Base-by-base conservation (phyloP, 2,888 invertebrate species). In the Mesodorylaimus sp. region DNA sequence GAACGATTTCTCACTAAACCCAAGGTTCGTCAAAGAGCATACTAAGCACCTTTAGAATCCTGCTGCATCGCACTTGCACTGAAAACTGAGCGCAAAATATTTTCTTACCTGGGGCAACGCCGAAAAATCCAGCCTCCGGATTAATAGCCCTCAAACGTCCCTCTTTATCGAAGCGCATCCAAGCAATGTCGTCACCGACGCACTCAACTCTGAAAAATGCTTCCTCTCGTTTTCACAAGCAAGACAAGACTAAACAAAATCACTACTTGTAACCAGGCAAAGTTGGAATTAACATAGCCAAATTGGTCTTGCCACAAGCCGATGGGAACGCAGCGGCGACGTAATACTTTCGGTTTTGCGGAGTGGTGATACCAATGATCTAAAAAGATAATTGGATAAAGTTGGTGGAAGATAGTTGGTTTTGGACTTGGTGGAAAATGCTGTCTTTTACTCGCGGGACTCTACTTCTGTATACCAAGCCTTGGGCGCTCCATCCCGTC, bases 231-330 rank as follows among this genome's bases (percentile, higher is more conserved):
- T n/a, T n/a, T n/a, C n/a, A n/a, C n/a, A n/a, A n/a, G n/a, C n/a
- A n/a, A n/a, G n/a, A n/a, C n/a, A n/a, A n/a, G n/a, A n/a, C n/a
- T n/a, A n/a, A n/a, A n/a, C n/a, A n/a, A n/a, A n/a, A n/a, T n/a
- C n/a, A n/a, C 24, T n/a, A 44, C 48, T 70, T 71, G 58, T 65
- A 71, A 5, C 88, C 88, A 0, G 87, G 83, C 29, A 95, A 70
- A 0, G 81, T 75, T 0, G 93, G 88, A 2, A 80, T 81, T 80
- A 95, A 78, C 93, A 95, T 93, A 16, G 93, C 93, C 48, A 95
- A 71, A 70, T 95, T 95, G 21, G 93, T 95, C 69, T 95, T 93
- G n/a, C 93, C 93, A 65, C 95, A 95, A 7, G 93, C 91, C 5
- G 87, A 88, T 0, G 93, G 93, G 67, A 95, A 95, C 0, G 93